phyloP scores from a whole-genome alignment of 2,797 vertebrate species.

The Mormyrus proboscirostris region DNA sequence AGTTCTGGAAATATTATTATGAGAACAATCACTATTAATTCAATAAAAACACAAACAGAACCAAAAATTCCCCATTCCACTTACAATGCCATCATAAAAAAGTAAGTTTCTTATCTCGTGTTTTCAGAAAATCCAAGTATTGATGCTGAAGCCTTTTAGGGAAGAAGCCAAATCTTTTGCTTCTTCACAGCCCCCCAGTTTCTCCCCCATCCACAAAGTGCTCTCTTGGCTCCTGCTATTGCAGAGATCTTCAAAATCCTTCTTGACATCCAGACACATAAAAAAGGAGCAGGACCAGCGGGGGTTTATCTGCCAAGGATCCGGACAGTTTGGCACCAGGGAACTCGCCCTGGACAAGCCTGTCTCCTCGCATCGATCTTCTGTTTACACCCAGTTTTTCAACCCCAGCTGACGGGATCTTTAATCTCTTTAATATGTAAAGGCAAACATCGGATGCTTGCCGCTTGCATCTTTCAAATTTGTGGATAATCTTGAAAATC shows the following conservation, averaged over 20 bases:
- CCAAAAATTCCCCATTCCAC: not conserved
- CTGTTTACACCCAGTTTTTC: not conserved
- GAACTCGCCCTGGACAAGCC: not conserved
- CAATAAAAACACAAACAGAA: not conserved
- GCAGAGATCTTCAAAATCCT: slow-evolving; percentile 10
- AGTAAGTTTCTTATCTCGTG: not conserved
- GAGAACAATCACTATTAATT: not conserved
- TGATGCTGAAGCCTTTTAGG: not conserved
- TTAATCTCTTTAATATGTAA: slow-evolving; percentile 6
- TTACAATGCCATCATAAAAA: not conserved
- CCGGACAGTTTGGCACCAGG: not conserved
- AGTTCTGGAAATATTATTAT: not conserved
- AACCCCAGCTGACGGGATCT: not conserved
- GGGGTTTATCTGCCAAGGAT: slow-evolving; percentile 4
- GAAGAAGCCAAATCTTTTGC: not conserved
- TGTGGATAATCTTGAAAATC: not conserved
- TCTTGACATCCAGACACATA: not conserved
- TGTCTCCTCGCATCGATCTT: not conserved
- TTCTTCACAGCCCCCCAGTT: not conserved
- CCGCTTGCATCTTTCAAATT: not conserved
- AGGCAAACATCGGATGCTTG: not conserved
- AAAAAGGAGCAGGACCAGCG: not conserved
- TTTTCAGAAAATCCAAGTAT: slow-evolving; percentile 10
- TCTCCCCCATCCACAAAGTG: not conserved
- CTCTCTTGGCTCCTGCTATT: slow-evolving; percentile 2